A percentile compares a stretch with the other conserved stretches of the same genome.
phyloP scores from a whole-genome alignment of 2,888 invertebrate species.

The Athalia circularis region DNA sequence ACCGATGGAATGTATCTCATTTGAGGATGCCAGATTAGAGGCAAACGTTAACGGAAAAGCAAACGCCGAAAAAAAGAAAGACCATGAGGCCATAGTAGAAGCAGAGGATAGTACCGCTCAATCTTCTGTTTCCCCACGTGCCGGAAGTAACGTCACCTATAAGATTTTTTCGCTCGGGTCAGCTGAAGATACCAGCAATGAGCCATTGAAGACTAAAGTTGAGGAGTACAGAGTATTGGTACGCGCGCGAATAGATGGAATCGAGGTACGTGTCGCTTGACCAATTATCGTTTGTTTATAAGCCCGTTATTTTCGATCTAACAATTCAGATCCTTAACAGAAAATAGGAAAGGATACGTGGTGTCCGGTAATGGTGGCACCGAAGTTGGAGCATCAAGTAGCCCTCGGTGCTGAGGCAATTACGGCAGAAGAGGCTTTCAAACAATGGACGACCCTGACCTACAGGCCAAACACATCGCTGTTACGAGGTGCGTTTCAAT shows the following conservation, averaged over 20 bases:
- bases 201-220: conserved; percentile 57
- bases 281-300: too few relatives aligned
- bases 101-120: not conserved
- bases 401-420: conserved; percentile 62
- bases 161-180: conserved; percentile 59
- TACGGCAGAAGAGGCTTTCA: conserved; percentile 61
- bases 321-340: conserved; percentile 49
- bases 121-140: not conserved
- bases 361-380: conserved; percentile 55
- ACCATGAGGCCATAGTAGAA: too few relatives aligned
- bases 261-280: conserved; percentile 53
- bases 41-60: too few relatives aligned
- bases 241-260: conserved; percentile 60
- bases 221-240: conserved; percentile 61
- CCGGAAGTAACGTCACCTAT: conserved; percentile 54
- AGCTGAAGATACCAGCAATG: conserved; percentile 52
- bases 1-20: not conserved
- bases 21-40: too few relatives aligned
- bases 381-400: conserved; percentile 63
- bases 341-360: conserved; percentile 46
- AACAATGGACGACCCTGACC: conserved; percentile 61
- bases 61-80: too few relatives aligned
- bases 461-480: conserved; percentile 60
- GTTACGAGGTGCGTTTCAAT: conserved; percentile 55
- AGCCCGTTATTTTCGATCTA: not conserved